A percentile compares a stretch with the other conserved stretches of the same genome.
These are phyloP conservation scores for Hemicordylus capensis DNA, from an alignment of 2,113 vertebrate species.

Conservation along the genomic window DNA sequence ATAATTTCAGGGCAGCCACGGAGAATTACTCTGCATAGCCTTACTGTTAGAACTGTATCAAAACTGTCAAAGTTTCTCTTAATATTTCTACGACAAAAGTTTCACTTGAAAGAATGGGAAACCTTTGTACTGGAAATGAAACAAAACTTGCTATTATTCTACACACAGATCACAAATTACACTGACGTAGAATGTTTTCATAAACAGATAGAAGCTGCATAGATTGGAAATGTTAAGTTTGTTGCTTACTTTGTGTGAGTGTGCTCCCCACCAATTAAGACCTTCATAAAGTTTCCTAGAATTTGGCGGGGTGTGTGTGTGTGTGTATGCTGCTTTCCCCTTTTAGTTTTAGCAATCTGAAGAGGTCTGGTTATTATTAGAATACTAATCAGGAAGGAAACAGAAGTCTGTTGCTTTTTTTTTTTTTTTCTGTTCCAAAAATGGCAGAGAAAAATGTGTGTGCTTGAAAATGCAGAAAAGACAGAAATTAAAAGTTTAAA, in stretches of 20 bases:
- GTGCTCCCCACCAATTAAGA: constrained; percentile 16
- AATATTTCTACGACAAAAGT: neutral
- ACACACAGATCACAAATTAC: neutral
- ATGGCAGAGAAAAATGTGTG: constrained; percentile 58
- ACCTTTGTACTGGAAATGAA: neutral
- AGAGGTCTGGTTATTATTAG: constrained; percentile 62
- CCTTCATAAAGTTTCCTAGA: constrained; percentile 52
- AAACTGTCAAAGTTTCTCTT: neutral
- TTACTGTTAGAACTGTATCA: neutral
- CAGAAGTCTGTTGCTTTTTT: constrained; percentile 64
- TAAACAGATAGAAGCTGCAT: constrained; percentile 13
- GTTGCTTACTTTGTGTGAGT: constrained; percentile 34
- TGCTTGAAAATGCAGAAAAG: constrained; percentile 65
- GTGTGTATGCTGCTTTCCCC: constrained; percentile 17
- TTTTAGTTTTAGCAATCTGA: constrained; percentile 49
- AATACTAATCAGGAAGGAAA: constrained; percentile 75
- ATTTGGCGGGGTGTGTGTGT: no score
- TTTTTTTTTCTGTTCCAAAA: constrained; percentile 73
- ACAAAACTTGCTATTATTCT: neutral
- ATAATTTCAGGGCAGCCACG: neutral
- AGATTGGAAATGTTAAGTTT: neutral
- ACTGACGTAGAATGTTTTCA: neutral
- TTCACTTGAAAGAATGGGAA: neutral
- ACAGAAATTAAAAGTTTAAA: constrained; percentile 73
- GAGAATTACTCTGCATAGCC: neutral